Evolutionary conservation across 2,888 invertebrate species (phyloP).

Genomic region (Nymphalis c-album): DNA sequence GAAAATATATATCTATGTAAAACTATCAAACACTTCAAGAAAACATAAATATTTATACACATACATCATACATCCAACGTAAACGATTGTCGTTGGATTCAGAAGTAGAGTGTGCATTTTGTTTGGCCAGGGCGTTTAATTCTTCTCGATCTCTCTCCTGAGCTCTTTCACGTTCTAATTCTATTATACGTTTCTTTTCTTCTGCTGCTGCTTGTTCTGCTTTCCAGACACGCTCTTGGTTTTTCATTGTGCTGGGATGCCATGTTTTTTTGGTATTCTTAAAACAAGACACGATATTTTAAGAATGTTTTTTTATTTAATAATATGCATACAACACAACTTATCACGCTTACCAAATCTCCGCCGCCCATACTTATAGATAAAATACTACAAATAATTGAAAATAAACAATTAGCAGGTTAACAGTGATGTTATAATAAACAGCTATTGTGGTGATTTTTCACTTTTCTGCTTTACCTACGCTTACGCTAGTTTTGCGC

Average conservation of each 20-base stretch:
- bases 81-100: constrained; percentile 82
- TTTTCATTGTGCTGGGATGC: constrained; percentile 89
- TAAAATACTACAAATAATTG: not conserved
- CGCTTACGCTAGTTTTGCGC: no score
- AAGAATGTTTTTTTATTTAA: not conserved
- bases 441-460: no score
- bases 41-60: constrained; percentile 34
- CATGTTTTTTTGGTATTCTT: constrained; percentile 90
- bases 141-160: constrained; percentile 85
- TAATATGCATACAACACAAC: not conserved
- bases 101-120: constrained; percentile 67
- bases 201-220: constrained; percentile 87
- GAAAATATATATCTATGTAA: constrained; percentile 40
- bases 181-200: constrained; percentile 85
- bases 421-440: no score
- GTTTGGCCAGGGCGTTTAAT: constrained; percentile 83
- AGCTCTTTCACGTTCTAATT: constrained; percentile 85
- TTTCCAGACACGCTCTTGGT: constrained; percentile 89
- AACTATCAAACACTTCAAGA: not conserved
- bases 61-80: constrained; percentile 94
- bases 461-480: no score
- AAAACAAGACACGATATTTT: constrained; percentile 26
- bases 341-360: constrained; percentile 59
- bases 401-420: no score
- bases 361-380: constrained; percentile 64